A percentile compares a stretch with the other conserved stretches of the same genome.
phyloP scores from a whole-genome alignment of 2,797 vertebrate genomes.

The Argyrosomus regius region DNA sequence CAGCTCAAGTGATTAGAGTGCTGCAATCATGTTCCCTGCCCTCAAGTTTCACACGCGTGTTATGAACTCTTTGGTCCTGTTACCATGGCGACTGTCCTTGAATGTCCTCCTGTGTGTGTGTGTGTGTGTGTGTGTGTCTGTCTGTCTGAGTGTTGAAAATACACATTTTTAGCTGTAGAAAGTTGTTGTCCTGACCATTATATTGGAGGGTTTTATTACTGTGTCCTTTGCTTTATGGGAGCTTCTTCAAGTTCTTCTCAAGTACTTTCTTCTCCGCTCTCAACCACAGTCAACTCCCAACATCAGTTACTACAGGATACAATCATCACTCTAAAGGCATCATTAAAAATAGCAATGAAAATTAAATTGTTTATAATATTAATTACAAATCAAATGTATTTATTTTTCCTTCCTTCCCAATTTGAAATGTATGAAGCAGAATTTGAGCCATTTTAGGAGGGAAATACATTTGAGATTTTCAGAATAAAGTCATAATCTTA shows the following conservation, averaged over 20 bases:
- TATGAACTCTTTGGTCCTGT: conserved; percentile 55
- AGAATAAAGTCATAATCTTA: background rate
- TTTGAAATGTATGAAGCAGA: background rate
- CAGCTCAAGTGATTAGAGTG: conserved; percentile 45
- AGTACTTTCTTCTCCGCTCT: conserved; percentile 16
- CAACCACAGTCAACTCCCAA: background rate
- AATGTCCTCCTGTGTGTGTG: conserved; percentile 38
- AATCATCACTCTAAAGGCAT: background rate
- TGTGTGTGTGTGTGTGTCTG: conserved; percentile 15
- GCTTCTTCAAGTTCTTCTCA: conserved; percentile 38
- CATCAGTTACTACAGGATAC: background rate
- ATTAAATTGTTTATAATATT: too few relatives aligned
- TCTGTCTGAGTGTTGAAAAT: conserved; percentile 38
- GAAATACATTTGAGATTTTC: background rate
- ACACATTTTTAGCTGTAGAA: conserved; percentile 32
- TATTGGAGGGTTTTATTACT: conserved; percentile 38
- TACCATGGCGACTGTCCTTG: conserved; percentile 75
- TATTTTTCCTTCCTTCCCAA: background rate
- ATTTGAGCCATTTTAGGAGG: background rate
- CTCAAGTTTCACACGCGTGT: conserved; percentile 54
- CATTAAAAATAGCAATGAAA: background rate
- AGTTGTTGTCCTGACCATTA: conserved; percentile 38
- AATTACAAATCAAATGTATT: background rate
- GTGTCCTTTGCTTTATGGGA: conserved; percentile 31
- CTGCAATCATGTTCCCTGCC: conserved; percentile 55